phyloP scores from a whole-genome alignment of 2,113 vertebrate species.

The Petaurus breviceps region DNA sequence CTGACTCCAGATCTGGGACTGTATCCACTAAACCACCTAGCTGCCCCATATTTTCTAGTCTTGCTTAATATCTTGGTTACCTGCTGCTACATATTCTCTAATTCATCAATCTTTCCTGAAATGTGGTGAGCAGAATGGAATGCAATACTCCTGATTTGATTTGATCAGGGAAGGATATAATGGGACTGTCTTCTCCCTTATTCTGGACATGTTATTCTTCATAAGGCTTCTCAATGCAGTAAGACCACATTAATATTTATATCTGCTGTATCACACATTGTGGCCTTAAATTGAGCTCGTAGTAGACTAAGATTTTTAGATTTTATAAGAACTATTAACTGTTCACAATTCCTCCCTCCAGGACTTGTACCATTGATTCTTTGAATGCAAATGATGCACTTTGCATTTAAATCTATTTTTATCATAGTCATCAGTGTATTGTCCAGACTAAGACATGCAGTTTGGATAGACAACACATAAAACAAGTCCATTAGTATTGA shows the following conservation, averaged over 20 bases:
- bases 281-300: background rate
- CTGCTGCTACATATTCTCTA: background rate
- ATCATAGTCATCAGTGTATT: background rate
- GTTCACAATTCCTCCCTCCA: background rate
- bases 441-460: background rate
- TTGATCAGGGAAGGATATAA: background rate
- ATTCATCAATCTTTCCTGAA: background rate
- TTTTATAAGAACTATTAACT: background rate
- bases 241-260: background rate
- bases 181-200: background rate
- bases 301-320: background rate
- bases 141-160: background rate
- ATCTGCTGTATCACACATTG: background rate
- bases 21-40: background rate
- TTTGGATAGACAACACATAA: background rate
- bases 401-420: background rate
- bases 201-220: background rate
- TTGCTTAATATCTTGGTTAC: background rate
- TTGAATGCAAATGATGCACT: background rate
- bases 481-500: background rate
- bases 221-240: background rate
- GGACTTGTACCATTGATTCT: background rate
- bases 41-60: background rate
- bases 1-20: background rate
- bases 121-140: background rate